Conservation (phyloP, 64 coral and sea anemone species). For the Cladopsammia gracilis region DNA sequence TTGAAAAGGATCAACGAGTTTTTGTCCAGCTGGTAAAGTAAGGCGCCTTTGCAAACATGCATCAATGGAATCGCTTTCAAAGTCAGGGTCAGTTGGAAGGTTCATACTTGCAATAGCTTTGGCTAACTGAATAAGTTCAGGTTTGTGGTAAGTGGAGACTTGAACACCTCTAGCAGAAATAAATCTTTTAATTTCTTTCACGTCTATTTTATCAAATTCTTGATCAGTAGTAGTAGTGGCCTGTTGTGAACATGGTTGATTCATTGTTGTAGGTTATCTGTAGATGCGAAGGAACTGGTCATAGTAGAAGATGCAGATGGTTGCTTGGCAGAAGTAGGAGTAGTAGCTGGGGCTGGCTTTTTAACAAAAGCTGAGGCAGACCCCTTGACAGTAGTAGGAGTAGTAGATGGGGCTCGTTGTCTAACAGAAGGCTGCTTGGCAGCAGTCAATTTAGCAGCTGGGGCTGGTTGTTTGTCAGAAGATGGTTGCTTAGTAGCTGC, state of each 20-base stretch:
- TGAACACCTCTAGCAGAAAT: slow-evolving; percentile 57
- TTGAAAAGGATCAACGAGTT: slow-evolving; percentile 63
- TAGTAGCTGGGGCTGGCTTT: neutral
- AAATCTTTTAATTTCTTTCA: slow-evolving; percentile 64
- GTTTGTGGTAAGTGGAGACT: slow-evolving; percentile 57
- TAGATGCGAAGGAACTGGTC: neutral
- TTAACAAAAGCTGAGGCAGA: neutral
- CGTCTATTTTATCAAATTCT: slow-evolving; percentile 60
- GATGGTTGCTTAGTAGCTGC: neutral
- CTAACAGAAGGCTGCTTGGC: neutral
- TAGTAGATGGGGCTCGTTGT: neutral
- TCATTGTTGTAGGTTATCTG: neutral
- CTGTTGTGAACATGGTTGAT: neutral
- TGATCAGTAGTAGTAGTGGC: neutral
- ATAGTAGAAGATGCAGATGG: neutral
- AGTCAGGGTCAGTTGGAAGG: slow-evolving; percentile 70
- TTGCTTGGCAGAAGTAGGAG: neutral
- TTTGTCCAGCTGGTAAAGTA: slow-evolving; percentile 73
- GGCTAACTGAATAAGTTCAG: slow-evolving; percentile 50
- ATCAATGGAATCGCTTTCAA: slow-evolving; percentile 79
- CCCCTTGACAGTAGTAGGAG: neutral
- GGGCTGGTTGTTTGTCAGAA: neutral
- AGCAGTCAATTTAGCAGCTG: neutral
- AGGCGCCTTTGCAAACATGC: slow-evolving; percentile 58
- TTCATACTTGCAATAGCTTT: slow-evolving; percentile 55